Conservation (phyloP, 2,797 vertebrate species). For the Molossus alvarezi region DNA sequence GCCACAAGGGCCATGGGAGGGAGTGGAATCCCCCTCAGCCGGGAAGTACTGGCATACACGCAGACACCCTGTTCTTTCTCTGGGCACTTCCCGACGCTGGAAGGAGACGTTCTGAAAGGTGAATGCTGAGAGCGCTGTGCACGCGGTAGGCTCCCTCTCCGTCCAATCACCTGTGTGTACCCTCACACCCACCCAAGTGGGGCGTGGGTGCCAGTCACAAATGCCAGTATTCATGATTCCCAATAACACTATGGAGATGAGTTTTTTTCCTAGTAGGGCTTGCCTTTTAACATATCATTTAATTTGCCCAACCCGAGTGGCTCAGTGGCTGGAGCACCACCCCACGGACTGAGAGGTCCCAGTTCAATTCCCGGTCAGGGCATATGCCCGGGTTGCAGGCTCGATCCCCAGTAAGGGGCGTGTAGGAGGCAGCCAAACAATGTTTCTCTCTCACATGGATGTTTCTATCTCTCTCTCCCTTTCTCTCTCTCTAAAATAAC, state of each 20-base stretch:
- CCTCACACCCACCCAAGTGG: not conserved
- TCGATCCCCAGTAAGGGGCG: no score
- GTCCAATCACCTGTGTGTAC: not conserved
- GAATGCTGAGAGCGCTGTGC: not conserved
- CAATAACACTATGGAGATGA: not conserved
- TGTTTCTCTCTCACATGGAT: no score
- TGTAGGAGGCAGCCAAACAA: no score
- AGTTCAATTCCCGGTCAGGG: no score
- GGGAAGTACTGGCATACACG: not conserved
- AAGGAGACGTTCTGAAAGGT: not conserved
- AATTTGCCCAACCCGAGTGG: no score
- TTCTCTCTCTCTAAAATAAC: no score
- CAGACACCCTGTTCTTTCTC: not conserved
- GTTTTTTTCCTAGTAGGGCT: not conserved
- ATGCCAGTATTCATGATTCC: not conserved
- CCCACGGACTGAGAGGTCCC: no score
- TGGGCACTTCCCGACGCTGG: not conserved
- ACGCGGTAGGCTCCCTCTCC: not conserved
- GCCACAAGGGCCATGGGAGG: fast-evolving
- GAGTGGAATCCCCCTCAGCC: not conserved
- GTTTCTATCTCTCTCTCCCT: no score
- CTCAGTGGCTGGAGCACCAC: no score
- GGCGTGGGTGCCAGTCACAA: not conserved
- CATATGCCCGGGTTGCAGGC: no score
- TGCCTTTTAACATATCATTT: not conserved